Evolutionary conservation across 2,888 invertebrate species (phyloP).

Genomic region (Nudaria mundana): DNA sequence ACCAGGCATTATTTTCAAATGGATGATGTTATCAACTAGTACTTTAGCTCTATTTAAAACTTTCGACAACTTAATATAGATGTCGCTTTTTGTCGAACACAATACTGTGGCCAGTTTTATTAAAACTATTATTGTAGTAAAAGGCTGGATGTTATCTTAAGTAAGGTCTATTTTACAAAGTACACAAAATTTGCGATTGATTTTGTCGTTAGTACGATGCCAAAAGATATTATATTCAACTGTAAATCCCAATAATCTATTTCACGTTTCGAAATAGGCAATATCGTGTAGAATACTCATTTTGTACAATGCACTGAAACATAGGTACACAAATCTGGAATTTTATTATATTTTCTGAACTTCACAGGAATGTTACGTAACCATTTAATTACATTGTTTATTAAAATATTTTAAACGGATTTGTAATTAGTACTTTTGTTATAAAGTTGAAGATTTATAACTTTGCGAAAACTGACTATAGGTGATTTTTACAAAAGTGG

Average conservation of each 20-base stretch:
- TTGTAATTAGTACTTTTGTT: too few species aligned
- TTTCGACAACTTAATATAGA: constrained; percentile 54
- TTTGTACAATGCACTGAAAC: constrained; percentile 39
- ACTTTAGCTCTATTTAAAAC: constrained; percentile 42
- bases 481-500: too few species aligned
- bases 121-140: constrained; percentile 66
- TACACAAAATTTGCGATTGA: constrained; percentile 29
- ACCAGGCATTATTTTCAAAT: constrained; percentile 46
- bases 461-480: too few species aligned
- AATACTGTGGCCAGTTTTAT: constrained; percentile 77
- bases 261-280: constrained; percentile 17
- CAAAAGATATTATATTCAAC: constrained; percentile 26
- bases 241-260: too few species aligned
- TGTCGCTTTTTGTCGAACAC: constrained; percentile 56
- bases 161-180: constrained; percentile 43
- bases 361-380: too few species aligned
- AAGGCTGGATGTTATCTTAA: constrained; percentile 54
- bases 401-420: too few species aligned
- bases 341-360: constrained; percentile 23
- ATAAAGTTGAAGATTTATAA: too few species aligned
- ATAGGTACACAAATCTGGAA: constrained; percentile 26
- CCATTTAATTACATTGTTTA: too few species aligned
- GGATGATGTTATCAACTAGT: constrained; percentile 38
- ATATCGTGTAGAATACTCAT: constrained; percentile 52
- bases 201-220: constrained; percentile 27